phyloP scores from a whole-genome alignment of 1,140 invertebrate genomes.

The Lordiphosa collinella region DNA sequence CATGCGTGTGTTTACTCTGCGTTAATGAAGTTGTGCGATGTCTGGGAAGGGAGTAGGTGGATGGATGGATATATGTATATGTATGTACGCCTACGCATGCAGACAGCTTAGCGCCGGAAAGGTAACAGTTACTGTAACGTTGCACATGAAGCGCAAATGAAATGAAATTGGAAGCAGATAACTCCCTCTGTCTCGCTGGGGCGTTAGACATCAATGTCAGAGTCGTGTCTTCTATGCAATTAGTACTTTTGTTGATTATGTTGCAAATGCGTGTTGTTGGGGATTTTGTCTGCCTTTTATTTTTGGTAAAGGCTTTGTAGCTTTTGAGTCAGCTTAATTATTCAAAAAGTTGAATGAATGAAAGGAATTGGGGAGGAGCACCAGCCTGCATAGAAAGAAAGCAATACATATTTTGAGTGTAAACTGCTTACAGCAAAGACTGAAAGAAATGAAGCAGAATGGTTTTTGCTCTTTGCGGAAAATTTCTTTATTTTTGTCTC shows the following conservation, averaged over 20 bases:
- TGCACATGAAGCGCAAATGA: constrained; percentile 61
- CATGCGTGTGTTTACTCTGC: constrained; percentile 76
- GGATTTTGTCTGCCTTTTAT: constrained; percentile 13
- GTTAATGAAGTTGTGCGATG: constrained; percentile 72
- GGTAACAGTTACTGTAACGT: constrained; percentile 59
- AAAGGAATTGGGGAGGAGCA: background rate
- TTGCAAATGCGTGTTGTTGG: constrained; percentile 28
- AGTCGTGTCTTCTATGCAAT: constrained; percentile 67
- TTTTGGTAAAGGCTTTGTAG: constrained; percentile 13
- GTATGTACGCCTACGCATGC: constrained; percentile 30
- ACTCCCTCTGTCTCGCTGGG: background rate
- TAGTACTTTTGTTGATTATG: constrained; percentile 76
- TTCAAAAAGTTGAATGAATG: constrained; percentile 1
- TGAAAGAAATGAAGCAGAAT: too few relatives aligned
- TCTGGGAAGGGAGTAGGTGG: background rate
- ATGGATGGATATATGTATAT: background rate
- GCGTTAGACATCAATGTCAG: constrained; percentile 65
- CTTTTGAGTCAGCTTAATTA: constrained; percentile 4
- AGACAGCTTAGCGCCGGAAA: constrained; percentile 58
- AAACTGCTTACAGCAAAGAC: too few relatives aligned
- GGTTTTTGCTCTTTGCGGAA: too few relatives aligned
- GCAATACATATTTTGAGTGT: too few relatives aligned
- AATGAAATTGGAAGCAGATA: constrained; percentile 58
- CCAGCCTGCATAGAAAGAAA: too few relatives aligned
- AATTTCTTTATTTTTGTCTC: too few relatives aligned